Conservation (phyloP, 2,797 vertebrate species). For the Xiphophorus birchmanni region DNA sequence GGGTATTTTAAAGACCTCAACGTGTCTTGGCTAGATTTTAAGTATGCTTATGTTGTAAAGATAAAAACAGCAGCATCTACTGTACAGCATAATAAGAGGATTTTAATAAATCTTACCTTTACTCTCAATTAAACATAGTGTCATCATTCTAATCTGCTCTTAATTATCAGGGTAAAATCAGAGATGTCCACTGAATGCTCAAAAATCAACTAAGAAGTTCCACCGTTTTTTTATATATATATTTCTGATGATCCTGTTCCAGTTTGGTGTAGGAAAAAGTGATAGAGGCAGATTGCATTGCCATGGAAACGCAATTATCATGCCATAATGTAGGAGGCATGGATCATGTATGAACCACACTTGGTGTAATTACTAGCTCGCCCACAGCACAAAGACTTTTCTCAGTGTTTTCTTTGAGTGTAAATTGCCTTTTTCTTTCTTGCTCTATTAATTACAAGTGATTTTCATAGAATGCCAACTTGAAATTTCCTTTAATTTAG, state of each 20-base stretch:
- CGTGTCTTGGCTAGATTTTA: neutral
- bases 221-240: neutral
- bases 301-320: conserved; percentile 82
- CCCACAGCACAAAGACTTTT: conserved; percentile 45
- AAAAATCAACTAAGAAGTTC: neutral
- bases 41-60: neutral
- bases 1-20: neutral
- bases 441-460: neutral
- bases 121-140: neutral
- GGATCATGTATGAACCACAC: conserved; percentile 74
- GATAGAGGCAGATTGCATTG: conserved; percentile 76
- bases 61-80: neutral
- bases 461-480: neutral
- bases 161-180: neutral
- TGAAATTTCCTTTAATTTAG: neutral
- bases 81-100: neutral
- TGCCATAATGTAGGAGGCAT: conserved; percentile 78
- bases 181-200: neutral
- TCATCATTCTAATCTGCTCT: neutral
- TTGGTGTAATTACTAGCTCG: conserved; percentile 74
- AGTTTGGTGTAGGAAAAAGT: conserved; percentile 61
- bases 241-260: conserved; percentile 41
- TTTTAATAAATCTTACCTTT: neutral
- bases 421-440: conserved; percentile 3
- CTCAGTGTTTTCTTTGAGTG: conserved; percentile 16